Base-by-base conservation (phyloP, 2,888 invertebrate species). In the Entomobrya multifasciata region DNA sequence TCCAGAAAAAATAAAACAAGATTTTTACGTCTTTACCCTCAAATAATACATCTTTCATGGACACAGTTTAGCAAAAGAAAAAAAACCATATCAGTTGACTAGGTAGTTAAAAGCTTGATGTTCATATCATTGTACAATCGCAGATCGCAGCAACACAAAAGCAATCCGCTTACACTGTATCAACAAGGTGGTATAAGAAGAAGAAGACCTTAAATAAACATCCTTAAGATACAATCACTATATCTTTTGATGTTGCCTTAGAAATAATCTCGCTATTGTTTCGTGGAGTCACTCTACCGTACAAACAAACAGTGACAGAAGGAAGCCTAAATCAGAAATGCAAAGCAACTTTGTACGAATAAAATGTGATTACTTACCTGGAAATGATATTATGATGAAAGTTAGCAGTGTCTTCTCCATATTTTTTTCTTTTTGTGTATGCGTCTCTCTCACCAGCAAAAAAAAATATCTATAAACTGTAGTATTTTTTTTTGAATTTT, bases 301-400 rank as follows among this genome's bases (percentile, higher is more conserved):
- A 20, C 0, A 44, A 44, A 20, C 67, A 67, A 52, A 70, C 5
- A 4, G 1, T 6, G 20, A 55, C 6, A 8, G 20, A 55, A 17
- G 52, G 17, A 17, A 17, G 11, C 15, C 11, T 47, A 55, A 3
- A 3, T 2, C 20, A 44, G 47, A 55, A 55, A 30, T 5, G n/a
- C n/a, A n/a, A n/a, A n/a, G n/a, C n/a, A n/a, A n/a, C n/a, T n/a
- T n/a, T n/a, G n/a, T n/a, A n/a, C n/a, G n/a, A n/a, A 76, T 25
- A 57, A 57, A 36, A 55, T 8, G 22, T 8, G 30, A n/a, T 15
- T 47, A 60, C 84, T 84, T 84, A 84, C 84, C 84, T 27, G 84
- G 84, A 77, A 84, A 67, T 77, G 77, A 84, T 36, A 84, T 84
- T 57, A 84, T 70, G 67, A 77, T 55, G 67, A 84, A 84, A 25